These are phyloP conservation scores for Saxidomus purpurata DNA, from an alignment of 1,140 invertebrate species.

Conservation along the genomic window DNA sequence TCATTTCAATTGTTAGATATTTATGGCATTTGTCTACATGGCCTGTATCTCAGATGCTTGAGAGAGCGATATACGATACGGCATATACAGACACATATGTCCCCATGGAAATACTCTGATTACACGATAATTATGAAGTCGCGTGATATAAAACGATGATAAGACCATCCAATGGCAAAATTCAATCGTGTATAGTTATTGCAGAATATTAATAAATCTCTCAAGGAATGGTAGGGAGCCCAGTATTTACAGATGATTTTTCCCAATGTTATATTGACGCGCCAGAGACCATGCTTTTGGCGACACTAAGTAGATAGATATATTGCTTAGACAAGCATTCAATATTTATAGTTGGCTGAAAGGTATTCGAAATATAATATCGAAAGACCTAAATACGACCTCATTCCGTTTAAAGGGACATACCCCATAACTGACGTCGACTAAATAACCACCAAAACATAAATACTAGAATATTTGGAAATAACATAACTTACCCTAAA, in stretches of 20 bases:
- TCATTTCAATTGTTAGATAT: neutral
- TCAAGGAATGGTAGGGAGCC: neutral
- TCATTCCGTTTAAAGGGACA: no score
- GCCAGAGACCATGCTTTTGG: neutral
- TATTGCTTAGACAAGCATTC: no score
- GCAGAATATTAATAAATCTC: constrained; percentile 15
- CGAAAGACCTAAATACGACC: no score
- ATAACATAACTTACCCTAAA: no score
- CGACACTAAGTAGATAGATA: neutral
- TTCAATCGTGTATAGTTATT: neutral
- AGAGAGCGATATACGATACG: neutral
- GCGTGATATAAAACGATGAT: neutral
- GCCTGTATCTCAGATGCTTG: neutral
- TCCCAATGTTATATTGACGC: neutral
- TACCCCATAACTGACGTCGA: no score
- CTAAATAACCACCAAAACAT: no score
- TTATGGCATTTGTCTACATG: neutral
- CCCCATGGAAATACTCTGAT: neutral
- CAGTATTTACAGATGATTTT: neutral
- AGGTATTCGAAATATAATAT: no score
- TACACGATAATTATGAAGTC: constrained; percentile 8
- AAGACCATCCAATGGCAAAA: neutral
- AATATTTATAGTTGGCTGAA: no score
- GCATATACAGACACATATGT: neutral
- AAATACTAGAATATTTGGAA: no score